A percentile compares a stretch with the other conserved stretches of the same genome.
These are phyloP conservation scores for Torymus aiolomorphi DNA, from an alignment of 2,888 invertebrate species.

Conservation along the genomic window DNA sequence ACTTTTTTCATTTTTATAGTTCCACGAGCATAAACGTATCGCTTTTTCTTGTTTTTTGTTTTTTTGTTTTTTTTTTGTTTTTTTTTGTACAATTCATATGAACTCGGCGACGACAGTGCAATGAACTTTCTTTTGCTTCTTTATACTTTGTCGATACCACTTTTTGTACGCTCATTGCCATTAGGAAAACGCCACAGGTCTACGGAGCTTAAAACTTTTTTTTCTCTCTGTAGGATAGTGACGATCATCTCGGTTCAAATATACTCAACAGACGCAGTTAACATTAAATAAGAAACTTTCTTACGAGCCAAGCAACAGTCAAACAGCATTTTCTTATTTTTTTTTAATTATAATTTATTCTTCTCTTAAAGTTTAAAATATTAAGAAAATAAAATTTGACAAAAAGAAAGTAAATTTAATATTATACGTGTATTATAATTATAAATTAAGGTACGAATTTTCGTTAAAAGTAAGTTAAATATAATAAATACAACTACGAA, in stretches of 20 bases:
- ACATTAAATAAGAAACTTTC: slow-evolving; percentile 53
- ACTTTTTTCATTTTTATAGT: slow-evolving; percentile 43
- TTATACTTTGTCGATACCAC: slow-evolving; percentile 38
- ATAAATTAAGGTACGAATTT: slow-evolving; percentile 44
- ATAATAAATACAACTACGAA: slow-evolving; percentile 42
- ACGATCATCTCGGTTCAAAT: slow-evolving; percentile 48
- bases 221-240: slow-evolving; percentile 43
- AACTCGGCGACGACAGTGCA: slow-evolving; percentile 47
- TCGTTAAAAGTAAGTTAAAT: slow-evolving; percentile 25
- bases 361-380: slow-evolving; percentile 34
- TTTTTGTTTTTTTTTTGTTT: slow-evolving; percentile 44
- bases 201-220: slow-evolving; percentile 44
- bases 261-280: slow-evolving; percentile 45
- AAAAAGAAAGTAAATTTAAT: slow-evolving; percentile 18
- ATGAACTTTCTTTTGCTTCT: slow-evolving; percentile 25
- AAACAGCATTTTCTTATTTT: slow-evolving; percentile 42
- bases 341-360: slow-evolving; percentile 41
- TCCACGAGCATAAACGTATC: slow-evolving; percentile 52
- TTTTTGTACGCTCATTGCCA: slow-evolving; percentile 55
- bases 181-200: slow-evolving; percentile 54
- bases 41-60: slow-evolving; percentile 36
- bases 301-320: slow-evolving; percentile 49
- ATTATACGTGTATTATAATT: slow-evolving; percentile 20
- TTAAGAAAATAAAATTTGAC: slow-evolving; percentile 18
- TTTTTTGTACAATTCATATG: slow-evolving; percentile 52